Percentiles rank a stretch among this genome's conserved stretches.
Conservation (phyloP, 53 echinoderm and acorn worm genomes). For the Astropecten irregularis region DNA sequence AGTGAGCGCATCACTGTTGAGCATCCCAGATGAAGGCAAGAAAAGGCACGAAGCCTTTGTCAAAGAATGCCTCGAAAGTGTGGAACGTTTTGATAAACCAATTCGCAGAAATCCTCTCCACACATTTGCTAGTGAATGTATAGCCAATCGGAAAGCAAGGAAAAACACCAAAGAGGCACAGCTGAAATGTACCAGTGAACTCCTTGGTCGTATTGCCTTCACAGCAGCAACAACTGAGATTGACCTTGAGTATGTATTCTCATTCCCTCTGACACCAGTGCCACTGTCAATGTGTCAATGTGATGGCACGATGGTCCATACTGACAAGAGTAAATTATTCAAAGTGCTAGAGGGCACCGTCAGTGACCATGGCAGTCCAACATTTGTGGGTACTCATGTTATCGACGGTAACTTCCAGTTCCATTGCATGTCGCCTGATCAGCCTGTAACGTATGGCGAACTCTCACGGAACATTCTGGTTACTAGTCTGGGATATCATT, state of each 20-base stretch:
- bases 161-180: background rate
- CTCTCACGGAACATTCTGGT: background rate
- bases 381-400: constrained; percentile 27
- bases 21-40: constrained; percentile 7
- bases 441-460: constrained; percentile 47
- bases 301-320: constrained; percentile 24
- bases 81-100: constrained; percentile 42
- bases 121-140: constrained; percentile 47
- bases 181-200: constrained; percentile 15
- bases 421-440: constrained; percentile 35
- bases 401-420: constrained; percentile 70
- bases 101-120: constrained; percentile 35
- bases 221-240: background rate
- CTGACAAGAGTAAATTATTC: background rate
- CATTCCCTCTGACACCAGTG: constrained; percentile 45
- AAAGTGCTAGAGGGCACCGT: background rate
- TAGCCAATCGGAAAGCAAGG: background rate
- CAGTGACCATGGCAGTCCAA: background rate
- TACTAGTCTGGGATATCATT: no score
- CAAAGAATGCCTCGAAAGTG: constrained; percentile 50
- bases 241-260: background rate
- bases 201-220: constrained; percentile 16
- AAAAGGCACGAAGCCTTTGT: constrained; percentile 27
- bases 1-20: background rate
- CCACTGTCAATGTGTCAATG: constrained; percentile 22